Conservation (phyloP, 2,888 invertebrate species). For the Danaus chrysippus region DNA sequence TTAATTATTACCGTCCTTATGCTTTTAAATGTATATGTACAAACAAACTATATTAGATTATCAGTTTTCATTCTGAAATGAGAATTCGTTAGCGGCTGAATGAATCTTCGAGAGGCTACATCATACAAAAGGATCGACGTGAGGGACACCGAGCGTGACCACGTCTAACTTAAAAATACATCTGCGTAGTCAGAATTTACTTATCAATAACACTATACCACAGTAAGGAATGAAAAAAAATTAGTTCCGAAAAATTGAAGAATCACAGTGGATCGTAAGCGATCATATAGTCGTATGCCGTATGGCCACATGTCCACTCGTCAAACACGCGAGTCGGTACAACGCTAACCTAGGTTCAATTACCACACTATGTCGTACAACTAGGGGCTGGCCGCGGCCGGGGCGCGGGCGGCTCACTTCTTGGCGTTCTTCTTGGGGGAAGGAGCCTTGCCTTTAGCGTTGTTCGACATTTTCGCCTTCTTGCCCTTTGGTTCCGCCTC, state of each 20-base stretch:
- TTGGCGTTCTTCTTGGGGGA: conserved; percentile 85
- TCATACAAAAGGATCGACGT: conserved; percentile 59
- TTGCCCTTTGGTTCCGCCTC: conserved; percentile 90
- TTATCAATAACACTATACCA: conserved; percentile 72
- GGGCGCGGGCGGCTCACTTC: conserved; percentile 58
- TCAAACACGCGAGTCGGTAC: conserved; percentile 51
- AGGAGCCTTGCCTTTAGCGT: conserved; percentile 83
- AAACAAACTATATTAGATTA: conserved; percentile 76
- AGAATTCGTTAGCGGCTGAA: conserved; percentile 71
- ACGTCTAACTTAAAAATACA: conserved; percentile 74
- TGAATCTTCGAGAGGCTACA: conserved; percentile 54
- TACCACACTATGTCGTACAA: conserved; percentile 64
- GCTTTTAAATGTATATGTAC: conserved; percentile 77
- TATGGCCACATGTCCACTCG: conserved; percentile 46
- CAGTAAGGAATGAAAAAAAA: conserved; percentile 74
- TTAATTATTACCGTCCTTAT: conserved; percentile 77
- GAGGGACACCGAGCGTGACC: conserved; percentile 71
- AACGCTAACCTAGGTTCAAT: conserved; percentile 67
- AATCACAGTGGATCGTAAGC: conserved; percentile 57
- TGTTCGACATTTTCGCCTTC: conserved; percentile 86
- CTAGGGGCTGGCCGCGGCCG: conserved; percentile 38
- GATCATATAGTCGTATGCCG: conserved; percentile 46
- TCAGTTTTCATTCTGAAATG: conserved; percentile 71
- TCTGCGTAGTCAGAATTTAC: conserved; percentile 52
- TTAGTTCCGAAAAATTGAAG: conserved; percentile 63